Conservation (phyloP, 1,140 invertebrate genomes). For the Calosoma granatense region DNA sequence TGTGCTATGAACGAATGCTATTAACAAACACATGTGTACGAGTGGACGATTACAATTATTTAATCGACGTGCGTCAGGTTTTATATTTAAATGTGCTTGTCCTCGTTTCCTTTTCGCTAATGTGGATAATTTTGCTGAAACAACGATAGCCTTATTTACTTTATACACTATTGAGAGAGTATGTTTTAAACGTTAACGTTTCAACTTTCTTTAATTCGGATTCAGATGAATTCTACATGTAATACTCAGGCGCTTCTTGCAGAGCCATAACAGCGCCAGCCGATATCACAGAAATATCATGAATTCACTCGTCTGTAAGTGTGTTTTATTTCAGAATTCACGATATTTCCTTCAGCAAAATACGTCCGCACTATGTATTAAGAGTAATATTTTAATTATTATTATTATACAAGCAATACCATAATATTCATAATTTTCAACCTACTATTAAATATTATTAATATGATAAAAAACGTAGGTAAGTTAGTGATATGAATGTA, state of each 20-base stretch:
- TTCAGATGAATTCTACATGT: too few species aligned
- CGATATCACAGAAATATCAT: background rate
- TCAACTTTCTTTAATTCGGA: too few species aligned
- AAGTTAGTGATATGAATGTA: slow-evolving; percentile 7
- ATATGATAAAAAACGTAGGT: background rate
- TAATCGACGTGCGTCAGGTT: background rate
- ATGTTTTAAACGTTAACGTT: too few species aligned
- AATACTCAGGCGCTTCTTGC: too few species aligned
- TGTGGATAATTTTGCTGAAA: slow-evolving; percentile 15
- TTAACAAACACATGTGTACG: background rate
- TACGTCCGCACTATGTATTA: background rate
- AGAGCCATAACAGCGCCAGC: too few species aligned
- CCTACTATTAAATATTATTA: background rate
- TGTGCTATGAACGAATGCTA: slow-evolving; percentile 21
- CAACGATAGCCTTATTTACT: background rate
- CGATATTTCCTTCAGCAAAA: background rate
- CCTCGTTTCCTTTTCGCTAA: slow-evolving; percentile 24
- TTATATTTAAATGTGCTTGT: slow-evolving; percentile 28
- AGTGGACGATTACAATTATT: background rate
- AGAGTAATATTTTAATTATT: slow-evolving; percentile 2
- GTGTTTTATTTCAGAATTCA: too few species aligned
- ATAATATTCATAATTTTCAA: slow-evolving; percentile 7
- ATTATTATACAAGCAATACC: background rate
- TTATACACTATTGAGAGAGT: too few species aligned
- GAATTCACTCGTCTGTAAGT: background rate